These are phyloP conservation scores for Halictus rubicundus DNA, from an alignment of 1,140 invertebrate species.

Conservation along the genomic window DNA sequence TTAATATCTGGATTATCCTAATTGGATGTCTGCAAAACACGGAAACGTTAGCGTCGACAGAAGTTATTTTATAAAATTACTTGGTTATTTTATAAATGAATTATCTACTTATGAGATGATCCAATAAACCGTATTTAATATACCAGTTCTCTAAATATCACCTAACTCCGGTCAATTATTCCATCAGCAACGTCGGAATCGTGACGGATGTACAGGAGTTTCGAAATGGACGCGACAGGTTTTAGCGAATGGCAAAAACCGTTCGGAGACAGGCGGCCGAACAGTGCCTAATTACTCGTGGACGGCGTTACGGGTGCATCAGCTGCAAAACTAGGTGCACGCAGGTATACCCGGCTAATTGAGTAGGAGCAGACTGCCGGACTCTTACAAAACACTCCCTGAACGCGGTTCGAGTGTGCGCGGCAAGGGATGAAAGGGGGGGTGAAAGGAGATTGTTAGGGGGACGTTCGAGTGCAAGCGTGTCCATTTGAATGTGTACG, in stretches of 20 bases:
- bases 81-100: no score
- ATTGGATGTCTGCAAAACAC: no score
- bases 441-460: constrained; percentile 9
- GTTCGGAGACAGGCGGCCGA: not conserved
- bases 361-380: constrained; percentile 53
- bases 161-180: not conserved
- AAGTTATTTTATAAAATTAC: no score
- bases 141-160: not conserved
- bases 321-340: constrained; percentile 37
- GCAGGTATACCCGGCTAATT: constrained; percentile 61
- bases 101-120: no score
- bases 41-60: no score
- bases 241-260: constrained; percentile 11
- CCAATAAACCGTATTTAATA: not conserved
- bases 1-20: no score
- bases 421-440: no score
- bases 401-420: not conserved
- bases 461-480: constrained; percentile 26
- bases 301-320: constrained; percentile 60
- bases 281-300: constrained; percentile 59
- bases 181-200: not conserved
- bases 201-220: not conserved
- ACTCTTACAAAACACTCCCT: constrained; percentile 42
- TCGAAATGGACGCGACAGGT: not conserved
- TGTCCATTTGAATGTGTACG: not conserved